A percentile compares a stretch with the other conserved stretches of the same genome.
phyloP scores from a whole-genome alignment of 2,888 invertebrate genomes.

The Rugalucina vietnamica region DNA sequence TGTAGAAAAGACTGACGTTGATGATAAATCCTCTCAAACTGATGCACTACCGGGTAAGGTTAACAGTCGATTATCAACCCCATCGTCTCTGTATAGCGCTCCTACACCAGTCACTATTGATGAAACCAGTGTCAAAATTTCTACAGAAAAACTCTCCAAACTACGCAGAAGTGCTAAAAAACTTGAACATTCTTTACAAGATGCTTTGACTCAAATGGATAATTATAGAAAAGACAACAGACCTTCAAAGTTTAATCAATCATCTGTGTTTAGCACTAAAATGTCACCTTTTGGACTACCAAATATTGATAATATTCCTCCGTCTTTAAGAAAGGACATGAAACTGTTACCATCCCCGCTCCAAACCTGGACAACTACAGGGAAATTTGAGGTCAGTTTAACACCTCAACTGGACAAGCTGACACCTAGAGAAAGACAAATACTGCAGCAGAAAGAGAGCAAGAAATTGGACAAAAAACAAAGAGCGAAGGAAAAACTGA shows the following conservation, averaged over 20 bases:
- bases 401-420: slow-evolving; percentile 34
- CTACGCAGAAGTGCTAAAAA: slow-evolving; percentile 74
- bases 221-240: slow-evolving; percentile 62
- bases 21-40: slow-evolving; percentile 45
- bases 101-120: slow-evolving; percentile 58
- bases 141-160: slow-evolving; percentile 72
- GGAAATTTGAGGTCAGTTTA: slow-evolving; percentile 56
- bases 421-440: slow-evolving; percentile 33
- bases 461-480: slow-evolving; percentile 49
- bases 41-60: slow-evolving; percentile 12
- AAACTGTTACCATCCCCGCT: slow-evolving; percentile 64
- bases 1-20: slow-evolving; percentile 25
- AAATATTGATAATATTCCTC: slow-evolving; percentile 49
- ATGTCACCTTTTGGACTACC: slow-evolving; percentile 35
- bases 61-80: slow-evolving; percentile 32
- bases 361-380: slow-evolving; percentile 57
- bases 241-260: slow-evolving; percentile 53
- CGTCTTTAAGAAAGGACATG: slow-evolving; percentile 56
- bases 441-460: slow-evolving; percentile 37
- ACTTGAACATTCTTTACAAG: slow-evolving; percentile 74
- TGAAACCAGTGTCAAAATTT: slow-evolving; percentile 68
- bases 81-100: slow-evolving; percentile 57
- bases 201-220: slow-evolving; percentile 74
- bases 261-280: slow-evolving; percentile 44
- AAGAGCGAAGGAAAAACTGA: slow-evolving; percentile 50